Percentiles rank a stretch among this genome's conserved stretches.
Evolutionary conservation across 1,140 invertebrate species (phyloP).

Genomic region (Metaphire vulgaris): DNA sequence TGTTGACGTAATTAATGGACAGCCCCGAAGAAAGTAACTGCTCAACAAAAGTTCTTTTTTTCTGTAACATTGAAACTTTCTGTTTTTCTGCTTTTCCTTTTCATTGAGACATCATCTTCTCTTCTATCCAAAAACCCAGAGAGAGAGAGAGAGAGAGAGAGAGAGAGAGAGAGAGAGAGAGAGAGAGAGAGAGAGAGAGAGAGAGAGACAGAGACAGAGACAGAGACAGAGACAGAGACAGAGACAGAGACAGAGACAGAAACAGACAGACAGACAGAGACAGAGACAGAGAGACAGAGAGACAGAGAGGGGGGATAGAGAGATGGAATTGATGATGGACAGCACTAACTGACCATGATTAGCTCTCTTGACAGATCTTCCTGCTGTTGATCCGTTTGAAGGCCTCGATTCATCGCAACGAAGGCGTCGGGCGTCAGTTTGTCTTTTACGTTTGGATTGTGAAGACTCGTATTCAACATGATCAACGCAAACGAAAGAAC

Average conservation of each 20-base stretch:
- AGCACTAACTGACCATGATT: too few species aligned
- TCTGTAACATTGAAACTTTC: too few species aligned
- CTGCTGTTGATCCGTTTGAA: too few species aligned
- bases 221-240: neutral
- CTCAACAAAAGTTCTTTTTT: too few species aligned
- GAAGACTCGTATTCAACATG: conserved; percentile 97
- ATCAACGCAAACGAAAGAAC: conserved; percentile 98
- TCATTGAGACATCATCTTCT: too few species aligned
- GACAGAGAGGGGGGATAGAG: neutral
- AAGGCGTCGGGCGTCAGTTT: conserved; percentile 94
- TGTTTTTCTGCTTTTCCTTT: too few species aligned
- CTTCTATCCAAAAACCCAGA: neutral
- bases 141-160: conserved; percentile 21
- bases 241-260: neutral
- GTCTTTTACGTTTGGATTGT: conserved; percentile 98
- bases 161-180: conserved; percentile 18
- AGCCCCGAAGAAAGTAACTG: too few species aligned
- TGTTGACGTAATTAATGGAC: too few species aligned
- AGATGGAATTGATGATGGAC: neutral
- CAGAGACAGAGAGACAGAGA: neutral
- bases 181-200: conserved; percentile 23
- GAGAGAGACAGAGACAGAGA: conserved; percentile 17
- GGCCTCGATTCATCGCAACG: conserved; percentile 67
- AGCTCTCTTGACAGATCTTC: too few species aligned
- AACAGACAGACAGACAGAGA: neutral